Evolutionary conservation across 2,888 invertebrate species (phyloP), one percentile per base, ranked within the genome.

Genomic region (Acrobasis repandana): DNA sequence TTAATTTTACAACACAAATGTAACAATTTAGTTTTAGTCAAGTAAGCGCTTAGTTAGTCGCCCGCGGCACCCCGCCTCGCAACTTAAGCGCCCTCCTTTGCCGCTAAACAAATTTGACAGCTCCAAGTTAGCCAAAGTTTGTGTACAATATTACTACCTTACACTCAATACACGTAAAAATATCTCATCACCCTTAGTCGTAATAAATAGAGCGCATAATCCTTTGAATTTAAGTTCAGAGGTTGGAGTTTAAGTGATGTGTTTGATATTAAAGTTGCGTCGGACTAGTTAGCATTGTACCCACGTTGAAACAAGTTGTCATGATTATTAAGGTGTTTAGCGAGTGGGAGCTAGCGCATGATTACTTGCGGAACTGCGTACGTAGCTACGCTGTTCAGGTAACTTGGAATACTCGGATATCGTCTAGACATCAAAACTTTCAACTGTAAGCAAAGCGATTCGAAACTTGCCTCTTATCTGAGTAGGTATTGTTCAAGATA

Each of bases 61-160:
- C 90, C 86, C 72, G 77, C 81, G 86, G 88, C 90, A 79, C 79
- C 79, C 81, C 77, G 75, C 77, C 77, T 83, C 54, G 76, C 81
- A 85, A 88, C 88, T 86, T 89, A 82, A 83, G 82, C 86, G 80
- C 85, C 86, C 87, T 84, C 86, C 85, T 82, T 83, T 79, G 85
- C 90, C 90, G 84, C 91, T 91, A 88, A 90, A 90, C 91, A 91
- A 91, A 91, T 92, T 90, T 92, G 92, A 91, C 91, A 90, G 92
- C 90, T 87, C 80, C 76, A 88, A 90, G 83, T 91, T 90, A 86
- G 84, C 77, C 81, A 77, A 88, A 90, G 88, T 90, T 90, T 83
- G 82, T 80, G 83, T 80, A 84, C 80, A 82, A 75, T 77, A 76
- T 74, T 74, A 75, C 83, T 79, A 85, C 80, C 63, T 75, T 85